Evolutionary conservation across 2,797 vertebrate genomes (phyloP), one percentile per base, ranked within the genome.

Genomic region (Enteromius treurensis): DNA sequence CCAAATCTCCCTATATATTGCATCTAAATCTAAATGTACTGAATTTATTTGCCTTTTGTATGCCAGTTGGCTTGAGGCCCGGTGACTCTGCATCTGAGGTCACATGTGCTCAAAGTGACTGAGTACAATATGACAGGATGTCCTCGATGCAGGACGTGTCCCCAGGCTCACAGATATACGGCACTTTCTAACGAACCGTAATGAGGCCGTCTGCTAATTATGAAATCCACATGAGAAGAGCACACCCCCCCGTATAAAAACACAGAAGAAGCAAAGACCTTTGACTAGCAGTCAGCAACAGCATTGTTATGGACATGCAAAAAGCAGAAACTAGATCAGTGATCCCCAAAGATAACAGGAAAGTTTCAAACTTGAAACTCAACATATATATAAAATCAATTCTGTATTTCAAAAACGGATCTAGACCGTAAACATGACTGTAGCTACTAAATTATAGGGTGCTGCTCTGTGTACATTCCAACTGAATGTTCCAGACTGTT

Each of bases 151-250:
- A 55, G 82, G 64, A 77, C 83, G 49, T 13, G 53, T 86, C 89
- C 85, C 86, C 55, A 55, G 88, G 86, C 73, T 51, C 79, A 37
- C 26, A 55, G 64, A 82, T 79, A 67, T 65, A 37, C 23, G 14
- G 32, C 68, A 77, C 68, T 34, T 80, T 73, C 81, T 75, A 83
- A 67, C 26, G 62, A 84, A 86, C 23, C 53, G 40, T 70, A 89
- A 91, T 79, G 86, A 90, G 89, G 89, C 42, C 85, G 55, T 37
- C 45, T 69, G 80, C 74, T 89, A 86, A 86, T 88, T 85, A 87
- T 40, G 81, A 86, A 85, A 80, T 34, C 65, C 82, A 79, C 64
- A 65, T n/a, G 32, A 85, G 79, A 58, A 88, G 51, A 81, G 80
- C 49, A 42, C 45, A 34, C 62, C 34, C 37, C 37, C 8, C 23